Evolutionary conservation across 2,113 vertebrate species (phyloP), one percentile per base, ranked within the genome.

Genomic region (Pterocles gutturalis): DNA sequence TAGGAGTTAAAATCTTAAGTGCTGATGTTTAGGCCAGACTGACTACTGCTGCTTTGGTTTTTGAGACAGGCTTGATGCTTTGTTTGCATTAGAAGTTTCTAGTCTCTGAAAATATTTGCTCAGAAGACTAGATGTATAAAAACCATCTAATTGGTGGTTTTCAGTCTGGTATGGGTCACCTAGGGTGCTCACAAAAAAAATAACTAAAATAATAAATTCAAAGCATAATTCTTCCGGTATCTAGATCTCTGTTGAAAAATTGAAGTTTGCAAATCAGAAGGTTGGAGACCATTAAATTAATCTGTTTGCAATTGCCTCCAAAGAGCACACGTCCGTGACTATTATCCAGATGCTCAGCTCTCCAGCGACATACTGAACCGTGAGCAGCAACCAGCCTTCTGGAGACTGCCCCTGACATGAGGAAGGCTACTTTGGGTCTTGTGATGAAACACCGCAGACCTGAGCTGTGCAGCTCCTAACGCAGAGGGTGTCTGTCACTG

Each of bases 391-490:
- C 65, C 69, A n/a, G 0, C 17, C 11, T 58, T 33, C 61, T 18
- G 38, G 8, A 55, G 26, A 3, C 5, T 9, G 49, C 45, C 41
- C 31, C 61, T 36, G 18, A 7, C 0, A 0, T 6, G 10, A 18
- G 65, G 28, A 60, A 26, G 57, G 28, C 9, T 46, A 57, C 48
- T 46, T 60, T 28, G 38, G 13, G 25, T 28, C 41, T 4, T 55
- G 34, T 10, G 4, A 55, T 9, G 22, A 8, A 24, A 36, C 33
- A 8, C 55, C 1, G 1, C 11, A 4, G 48, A 17, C 13, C 46
- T 0, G 7, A 51, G 41, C 61, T 36, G 34, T 29, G 49, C 36
- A 17, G 46, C 21, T 51, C 45, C 55, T 33, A 6, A 51, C 28
- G 24, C 41, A 7, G 22, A 41, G 57, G 19, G 36, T 21, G 1